Evolutionary conservation across 2,888 invertebrate species (phyloP).

Genomic region (Gastracanthus pulcherrimus): DNA sequence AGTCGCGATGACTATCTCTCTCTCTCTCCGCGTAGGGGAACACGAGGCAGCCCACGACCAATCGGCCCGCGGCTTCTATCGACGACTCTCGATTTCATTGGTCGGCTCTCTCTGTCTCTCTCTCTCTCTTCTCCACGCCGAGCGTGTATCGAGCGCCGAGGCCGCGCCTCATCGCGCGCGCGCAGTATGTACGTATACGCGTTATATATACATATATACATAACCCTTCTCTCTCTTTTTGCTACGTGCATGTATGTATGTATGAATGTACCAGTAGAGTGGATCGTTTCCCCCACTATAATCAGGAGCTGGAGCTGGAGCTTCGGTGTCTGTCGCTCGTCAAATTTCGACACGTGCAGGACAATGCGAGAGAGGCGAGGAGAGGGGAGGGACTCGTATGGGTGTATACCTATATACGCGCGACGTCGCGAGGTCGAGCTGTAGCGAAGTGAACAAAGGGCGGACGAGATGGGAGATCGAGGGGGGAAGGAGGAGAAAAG

Average conservation of each 20-base stretch:
- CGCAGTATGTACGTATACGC: slow-evolving; percentile 1
- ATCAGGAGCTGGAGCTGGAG: not conserved
- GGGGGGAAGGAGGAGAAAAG: no score
- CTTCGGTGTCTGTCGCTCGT: no score
- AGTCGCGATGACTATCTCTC: slow-evolving; percentile 15
- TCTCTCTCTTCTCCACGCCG: slow-evolving; percentile 62
- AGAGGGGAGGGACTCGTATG: no score
- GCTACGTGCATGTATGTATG: no score
- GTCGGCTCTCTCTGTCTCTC: slow-evolving; percentile 61
- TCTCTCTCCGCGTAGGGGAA: no score
- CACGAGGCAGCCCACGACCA: slow-evolving; percentile 68
- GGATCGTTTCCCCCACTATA: not conserved
- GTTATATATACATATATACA: not conserved
- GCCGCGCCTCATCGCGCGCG: slow-evolving; percentile 71
- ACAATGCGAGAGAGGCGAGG: not conserved
- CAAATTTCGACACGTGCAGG: not conserved
- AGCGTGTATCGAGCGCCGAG: slow-evolving; percentile 75
- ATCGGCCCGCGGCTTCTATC: slow-evolving; percentile 71
- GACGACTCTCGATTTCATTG: slow-evolving; percentile 70
- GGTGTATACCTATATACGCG: no score
- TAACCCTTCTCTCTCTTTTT: slow-evolving; percentile 2
- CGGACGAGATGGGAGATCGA: no score
- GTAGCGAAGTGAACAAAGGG: no score
- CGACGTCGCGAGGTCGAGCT: no score
- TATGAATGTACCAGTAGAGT: no score